These are phyloP conservation scores for Okamejei kenojei DNA, from an alignment of 2,797 vertebrate species.

Conservation along the genomic window DNA sequence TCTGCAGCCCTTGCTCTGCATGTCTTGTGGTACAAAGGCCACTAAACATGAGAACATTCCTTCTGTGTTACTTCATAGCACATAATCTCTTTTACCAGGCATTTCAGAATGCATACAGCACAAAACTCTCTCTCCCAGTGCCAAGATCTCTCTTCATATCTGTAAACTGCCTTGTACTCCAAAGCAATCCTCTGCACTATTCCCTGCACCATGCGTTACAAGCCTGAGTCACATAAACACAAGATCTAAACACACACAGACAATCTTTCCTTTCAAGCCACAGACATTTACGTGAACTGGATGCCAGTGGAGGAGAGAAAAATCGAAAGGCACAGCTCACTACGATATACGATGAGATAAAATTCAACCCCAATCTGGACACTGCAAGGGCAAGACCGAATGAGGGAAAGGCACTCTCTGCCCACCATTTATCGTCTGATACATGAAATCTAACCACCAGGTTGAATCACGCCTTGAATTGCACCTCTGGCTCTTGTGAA, in stretches of 20 bases:
- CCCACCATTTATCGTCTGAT: too few relatives aligned
- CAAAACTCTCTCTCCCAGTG: too few relatives aligned
- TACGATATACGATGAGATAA: conserved; percentile 3
- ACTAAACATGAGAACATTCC: neutral
- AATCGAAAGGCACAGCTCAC: neutral
- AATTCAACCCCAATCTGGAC: neutral
- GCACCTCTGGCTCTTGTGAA: too few relatives aligned
- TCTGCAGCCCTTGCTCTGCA: neutral
- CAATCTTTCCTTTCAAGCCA: conserved; percentile 4
- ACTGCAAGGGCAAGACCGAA: neutral
- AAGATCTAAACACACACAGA: neutral
- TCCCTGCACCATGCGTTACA: neutral
- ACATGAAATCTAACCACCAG: neutral
- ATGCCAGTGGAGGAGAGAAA: neutral
- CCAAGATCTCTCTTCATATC: too few relatives aligned
- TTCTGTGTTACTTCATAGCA: neutral
- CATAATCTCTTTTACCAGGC: neutral
- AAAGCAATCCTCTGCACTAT: neutral
- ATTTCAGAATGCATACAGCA: neutral
- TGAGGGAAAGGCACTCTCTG: neutral
- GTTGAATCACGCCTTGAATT: neutral
- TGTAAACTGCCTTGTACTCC: too few relatives aligned
- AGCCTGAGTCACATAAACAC: neutral
- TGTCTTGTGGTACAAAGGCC: neutral
- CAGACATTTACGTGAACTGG: conserved; percentile 25